Evolutionary conservation across 2,797 vertebrate species (phyloP).

Genomic region (Cichlasoma orientale): DNA sequence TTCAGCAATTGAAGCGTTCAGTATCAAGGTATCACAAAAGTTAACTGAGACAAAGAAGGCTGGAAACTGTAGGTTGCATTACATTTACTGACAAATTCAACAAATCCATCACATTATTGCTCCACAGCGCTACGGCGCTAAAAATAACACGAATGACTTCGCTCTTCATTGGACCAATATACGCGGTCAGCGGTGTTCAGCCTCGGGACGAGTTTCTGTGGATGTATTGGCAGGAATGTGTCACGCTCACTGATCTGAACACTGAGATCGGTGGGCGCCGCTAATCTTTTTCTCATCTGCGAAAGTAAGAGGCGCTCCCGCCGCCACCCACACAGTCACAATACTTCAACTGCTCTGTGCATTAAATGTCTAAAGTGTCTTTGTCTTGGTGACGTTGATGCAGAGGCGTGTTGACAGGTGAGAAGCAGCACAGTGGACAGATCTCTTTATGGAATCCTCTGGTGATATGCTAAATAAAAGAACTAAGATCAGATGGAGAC

Average conservation of each 20-base stretch:
- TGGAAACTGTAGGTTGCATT: not conserved
- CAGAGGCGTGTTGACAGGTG: conserved; percentile 27
- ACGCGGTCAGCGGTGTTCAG: not conserved
- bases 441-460: not conserved
- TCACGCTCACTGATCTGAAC: conserved; percentile 11
- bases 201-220: not conserved
- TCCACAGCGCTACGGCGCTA: not conserved
- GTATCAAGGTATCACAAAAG: fast-evolving
- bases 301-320: conserved; percentile 18
- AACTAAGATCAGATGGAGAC: not conserved
- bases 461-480: conserved; percentile 2
- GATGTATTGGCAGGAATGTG: conserved; percentile 4
- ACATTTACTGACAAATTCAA: conserved; percentile 2
- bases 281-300: conserved; percentile 16
- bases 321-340: conserved; percentile 22
- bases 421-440: not conserved
- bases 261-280: not conserved
- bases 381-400: conserved; percentile 22
- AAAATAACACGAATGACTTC: conserved; percentile 13
- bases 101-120: conserved; percentile 8
- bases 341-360: not conserved
- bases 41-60: not conserved
- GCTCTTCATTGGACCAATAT: not conserved
- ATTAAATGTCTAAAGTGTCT: conserved; percentile 2
- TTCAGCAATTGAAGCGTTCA: not conserved